Base-by-base conservation (phyloP, 1,140 invertebrate species). In the Drosophila arizonae region DNA sequence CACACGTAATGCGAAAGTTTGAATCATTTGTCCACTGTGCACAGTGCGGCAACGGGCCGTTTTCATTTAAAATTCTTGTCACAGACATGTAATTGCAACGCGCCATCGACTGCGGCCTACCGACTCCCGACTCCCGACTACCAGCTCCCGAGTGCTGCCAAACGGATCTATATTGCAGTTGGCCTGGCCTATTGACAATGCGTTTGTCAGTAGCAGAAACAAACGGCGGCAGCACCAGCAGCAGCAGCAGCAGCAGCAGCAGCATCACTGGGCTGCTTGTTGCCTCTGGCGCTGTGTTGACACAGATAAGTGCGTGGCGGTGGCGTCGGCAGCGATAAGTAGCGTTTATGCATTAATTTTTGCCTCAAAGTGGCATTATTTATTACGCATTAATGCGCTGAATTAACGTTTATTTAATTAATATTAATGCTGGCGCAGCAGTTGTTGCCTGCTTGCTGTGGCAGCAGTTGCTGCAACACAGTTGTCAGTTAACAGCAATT, bases 331-430 rank as follows among this genome's bases (percentile, higher is more conserved):
- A 78, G 84, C 85, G 84, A 88, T 88, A 88, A 88, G 77, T 89
- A 89, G 84, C 84, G 84, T 89, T 88, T 88, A 89, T 88, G 85
- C 84, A 88, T 88, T 88, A 89, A 88, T 88, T 87, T 88, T 78
- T 64, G 85, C 79, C 62, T 84, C 84, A 80, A 82, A 74, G 81
- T 86, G 87, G 80, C 85, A 84, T 89, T 88, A 88, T 88, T 88
- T 89, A 88, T 88, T 80, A 84, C 85, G 80, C 80, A 88, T 84
- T 89, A 88, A 88, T 84, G 80, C 85, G 85, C 80, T 89, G 84
- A 88, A 89, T 89, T 89, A 88, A 88, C 85, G 80, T 89, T 89
- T 89, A 89, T 90, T 87, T 90, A 90, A 90, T 90, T 90, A 90
- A 90, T 90, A 90, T 90, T 90, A 90, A 90, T 90, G 87, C 82